Conservation (phyloP, 2,797 vertebrate genomes). For the Tangara arthus region DNA sequence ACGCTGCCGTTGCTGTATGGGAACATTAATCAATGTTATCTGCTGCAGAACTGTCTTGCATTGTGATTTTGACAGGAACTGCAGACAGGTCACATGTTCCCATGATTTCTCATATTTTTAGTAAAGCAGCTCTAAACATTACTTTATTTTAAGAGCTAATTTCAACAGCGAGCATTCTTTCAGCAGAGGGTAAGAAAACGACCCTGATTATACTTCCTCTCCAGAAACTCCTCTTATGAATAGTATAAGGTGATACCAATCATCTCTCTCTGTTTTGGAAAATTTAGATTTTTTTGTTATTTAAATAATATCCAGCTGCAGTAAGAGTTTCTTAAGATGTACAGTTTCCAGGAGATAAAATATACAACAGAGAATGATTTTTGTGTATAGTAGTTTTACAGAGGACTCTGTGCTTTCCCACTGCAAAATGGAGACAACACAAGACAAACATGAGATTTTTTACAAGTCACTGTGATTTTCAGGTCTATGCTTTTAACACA, state of each 20-base stretch:
- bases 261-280: not conserved
- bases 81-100: not conserved
- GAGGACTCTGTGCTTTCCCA: not conserved
- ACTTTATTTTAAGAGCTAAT: not conserved
- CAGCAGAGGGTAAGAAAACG: not conserved
- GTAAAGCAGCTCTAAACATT: not conserved
- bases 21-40: slow-evolving; percentile 60
- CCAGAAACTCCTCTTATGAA: not conserved
- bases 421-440: slow-evolving; percentile 17
- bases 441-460: not conserved
- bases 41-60: not conserved
- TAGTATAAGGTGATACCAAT: not conserved
- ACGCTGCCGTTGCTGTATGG: not conserved
- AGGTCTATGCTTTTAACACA: fast-evolving
- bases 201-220: not conserved
- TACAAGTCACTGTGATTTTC: not conserved
- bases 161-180: not conserved
- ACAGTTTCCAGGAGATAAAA: not conserved
- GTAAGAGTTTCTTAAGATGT: not conserved
- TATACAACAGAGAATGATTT: not conserved
- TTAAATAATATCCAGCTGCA: not conserved
- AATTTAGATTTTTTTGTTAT: not conserved
- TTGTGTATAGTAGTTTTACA: not conserved
- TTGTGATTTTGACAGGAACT: slow-evolving; percentile 38
- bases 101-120: not conserved